A percentile compares a stretch with the other conserved stretches of the same genome.
phyloP scores from a whole-genome alignment of 2,888 invertebrate genomes.

The Hypercompe scribonia region DNA sequence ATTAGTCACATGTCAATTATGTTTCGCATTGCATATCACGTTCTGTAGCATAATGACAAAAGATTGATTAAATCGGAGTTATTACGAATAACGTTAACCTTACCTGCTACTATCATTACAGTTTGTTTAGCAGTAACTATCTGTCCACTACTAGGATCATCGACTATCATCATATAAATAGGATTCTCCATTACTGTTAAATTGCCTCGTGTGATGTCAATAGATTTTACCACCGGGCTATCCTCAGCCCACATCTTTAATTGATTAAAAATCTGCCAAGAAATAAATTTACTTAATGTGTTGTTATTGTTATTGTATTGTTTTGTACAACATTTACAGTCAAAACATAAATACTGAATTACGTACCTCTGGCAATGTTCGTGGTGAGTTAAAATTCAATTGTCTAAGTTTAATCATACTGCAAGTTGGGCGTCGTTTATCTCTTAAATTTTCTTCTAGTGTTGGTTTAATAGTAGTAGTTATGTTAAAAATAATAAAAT shows the following conservation, averaged over 20 bases:
- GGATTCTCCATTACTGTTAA: conserved; percentile 80
- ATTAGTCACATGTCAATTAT: no score
- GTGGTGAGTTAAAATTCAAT: conserved; percentile 71
- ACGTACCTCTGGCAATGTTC: conserved; percentile 74
- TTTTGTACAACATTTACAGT: not conserved
- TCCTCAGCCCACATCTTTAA: conserved; percentile 75
- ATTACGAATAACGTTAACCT: not conserved
- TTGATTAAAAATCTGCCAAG: conserved; percentile 70
- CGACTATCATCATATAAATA: conserved; percentile 79
- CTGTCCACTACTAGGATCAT: conserved; percentile 81
- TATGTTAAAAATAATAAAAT: not conserved
- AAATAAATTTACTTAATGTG: not conserved
- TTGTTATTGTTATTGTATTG: no score
- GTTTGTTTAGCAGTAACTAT: conserved; percentile 76
- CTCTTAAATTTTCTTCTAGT: conserved; percentile 22
- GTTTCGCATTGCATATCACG: no score
- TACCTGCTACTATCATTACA: conserved; percentile 80
- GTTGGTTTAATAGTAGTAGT: not conserved
- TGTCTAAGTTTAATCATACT: conserved; percentile 68
- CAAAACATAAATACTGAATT: not conserved
- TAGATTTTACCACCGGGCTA: conserved; percentile 76
- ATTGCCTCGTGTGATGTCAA: conserved; percentile 77
- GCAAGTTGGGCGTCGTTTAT: conserved; percentile 57
- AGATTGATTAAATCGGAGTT: no score
- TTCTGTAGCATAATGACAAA: no score